Evolutionary conservation across 92 coral and sea anemone species (phyloP).

Genomic region (Umimayanthus chanpuru): DNA sequence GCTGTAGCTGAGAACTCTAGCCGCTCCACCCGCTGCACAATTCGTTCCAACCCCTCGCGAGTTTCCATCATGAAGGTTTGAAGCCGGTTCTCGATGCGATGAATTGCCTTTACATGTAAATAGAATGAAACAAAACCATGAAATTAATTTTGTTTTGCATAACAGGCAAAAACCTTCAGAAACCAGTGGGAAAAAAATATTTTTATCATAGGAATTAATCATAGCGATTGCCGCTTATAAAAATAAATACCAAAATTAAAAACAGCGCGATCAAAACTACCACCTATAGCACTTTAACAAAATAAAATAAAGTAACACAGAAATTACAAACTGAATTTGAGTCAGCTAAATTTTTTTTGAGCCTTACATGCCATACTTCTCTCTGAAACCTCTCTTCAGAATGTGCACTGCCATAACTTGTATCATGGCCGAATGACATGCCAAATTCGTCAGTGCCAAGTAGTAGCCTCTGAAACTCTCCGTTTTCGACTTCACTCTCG

Average conservation of each 20-base stretch:
- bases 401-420: not conserved
- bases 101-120: not conserved
- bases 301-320: no score
- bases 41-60: no score
- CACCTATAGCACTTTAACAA: no score
- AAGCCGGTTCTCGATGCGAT: not conserved
- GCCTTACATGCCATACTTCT: not conserved
- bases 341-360: not conserved
- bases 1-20: no score
- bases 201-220: no score
- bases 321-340: no score
- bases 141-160: not conserved
- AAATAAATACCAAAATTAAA: no score
- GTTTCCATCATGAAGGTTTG: not conserved
- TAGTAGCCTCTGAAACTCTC: not conserved
- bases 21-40: no score
- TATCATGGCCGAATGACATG: not conserved
- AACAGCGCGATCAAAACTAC: no score
- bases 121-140: not conserved
- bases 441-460: not conserved
- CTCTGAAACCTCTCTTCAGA: not conserved
- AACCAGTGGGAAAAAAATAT: no score
- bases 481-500: not conserved
- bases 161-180: no score
- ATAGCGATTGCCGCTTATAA: no score